These are phyloP conservation scores for Lanistes nyassanus DNA, from an alignment of 1,140 invertebrate species.

Conservation along the genomic window DNA sequence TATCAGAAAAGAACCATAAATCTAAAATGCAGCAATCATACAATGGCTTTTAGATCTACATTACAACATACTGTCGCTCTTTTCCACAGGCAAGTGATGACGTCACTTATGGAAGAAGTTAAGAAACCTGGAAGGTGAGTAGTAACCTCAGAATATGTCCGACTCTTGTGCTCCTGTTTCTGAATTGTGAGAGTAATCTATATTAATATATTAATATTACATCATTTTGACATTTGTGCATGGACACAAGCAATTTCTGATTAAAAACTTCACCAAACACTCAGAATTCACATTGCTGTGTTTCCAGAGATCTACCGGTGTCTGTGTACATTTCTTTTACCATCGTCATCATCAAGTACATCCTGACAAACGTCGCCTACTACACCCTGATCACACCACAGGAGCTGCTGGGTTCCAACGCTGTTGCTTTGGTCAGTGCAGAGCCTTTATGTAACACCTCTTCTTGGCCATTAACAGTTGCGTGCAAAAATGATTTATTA, in stretches of 20 bases:
- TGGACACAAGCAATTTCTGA: too few species aligned
- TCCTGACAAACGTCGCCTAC: conserved; percentile 94
- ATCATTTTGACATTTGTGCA: too few species aligned
- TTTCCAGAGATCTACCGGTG: conserved; percentile 87
- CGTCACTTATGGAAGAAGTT: conserved; percentile 88
- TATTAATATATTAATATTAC: too few species aligned
- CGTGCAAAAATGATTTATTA: too few species aligned
- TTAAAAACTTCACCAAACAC: too few species aligned
- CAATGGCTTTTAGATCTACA: too few species aligned
- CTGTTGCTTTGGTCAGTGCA: conserved; percentile 88
- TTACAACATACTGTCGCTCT: background rate
- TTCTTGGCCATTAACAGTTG: too few species aligned
- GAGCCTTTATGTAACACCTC: too few species aligned
- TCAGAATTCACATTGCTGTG: conserved; percentile 31
- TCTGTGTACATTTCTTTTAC: conserved; percentile 94
- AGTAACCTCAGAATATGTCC: background rate
- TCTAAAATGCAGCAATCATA: too few species aligned
- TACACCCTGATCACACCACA: conserved; percentile 88
- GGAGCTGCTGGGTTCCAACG: conserved; percentile 88
- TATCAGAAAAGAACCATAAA: too few species aligned
- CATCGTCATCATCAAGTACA: conserved; percentile 93
- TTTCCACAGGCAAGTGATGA: conserved; percentile 50
- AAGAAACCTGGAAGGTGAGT: conserved; percentile 90
- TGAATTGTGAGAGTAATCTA: too few species aligned
- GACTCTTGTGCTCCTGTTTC: background rate